These are phyloP conservation scores for Lottia gigantea DNA, from an alignment of 2,888 invertebrate species.

Conservation along the genomic window DNA sequence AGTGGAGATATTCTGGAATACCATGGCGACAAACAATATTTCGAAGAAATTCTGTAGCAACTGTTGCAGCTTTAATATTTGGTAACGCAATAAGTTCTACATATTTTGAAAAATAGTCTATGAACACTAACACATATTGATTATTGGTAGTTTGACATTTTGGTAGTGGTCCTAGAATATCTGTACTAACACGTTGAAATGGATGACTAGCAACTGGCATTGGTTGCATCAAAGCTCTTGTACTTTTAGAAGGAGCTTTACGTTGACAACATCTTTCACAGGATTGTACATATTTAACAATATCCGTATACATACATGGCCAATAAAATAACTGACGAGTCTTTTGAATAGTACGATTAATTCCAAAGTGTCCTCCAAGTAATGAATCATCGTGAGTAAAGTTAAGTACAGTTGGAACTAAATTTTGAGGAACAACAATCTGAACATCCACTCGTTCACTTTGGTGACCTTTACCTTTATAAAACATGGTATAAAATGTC, in stretches of 20 bases:
- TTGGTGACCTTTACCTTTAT: not conserved
- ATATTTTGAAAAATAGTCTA: conserved; percentile 16
- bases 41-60: conserved; percentile 10
- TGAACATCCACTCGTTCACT: not conserved
- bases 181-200: conserved; percentile 21
- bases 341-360: not conserved
- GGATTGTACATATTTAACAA: not conserved
- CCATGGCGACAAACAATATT: conserved; percentile 21
- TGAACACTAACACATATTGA: conserved; percentile 4
- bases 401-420: not conserved
- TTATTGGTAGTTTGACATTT: not conserved
- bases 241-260: not conserved
- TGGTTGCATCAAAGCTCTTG: not conserved
- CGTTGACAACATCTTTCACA: conserved; percentile 7
- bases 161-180: conserved; percentile 16
- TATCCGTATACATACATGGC: not conserved
- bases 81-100: conserved; percentile 14
- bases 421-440: not conserved
- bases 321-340: not conserved
- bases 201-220: conserved; percentile 4
- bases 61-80: conserved; percentile 14
- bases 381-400: not conserved
- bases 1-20: not conserved
- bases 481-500: not conserved
- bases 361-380: not conserved